Base-by-base conservation (phyloP, 2,888 invertebrate species). In the Myathropa florea region DNA sequence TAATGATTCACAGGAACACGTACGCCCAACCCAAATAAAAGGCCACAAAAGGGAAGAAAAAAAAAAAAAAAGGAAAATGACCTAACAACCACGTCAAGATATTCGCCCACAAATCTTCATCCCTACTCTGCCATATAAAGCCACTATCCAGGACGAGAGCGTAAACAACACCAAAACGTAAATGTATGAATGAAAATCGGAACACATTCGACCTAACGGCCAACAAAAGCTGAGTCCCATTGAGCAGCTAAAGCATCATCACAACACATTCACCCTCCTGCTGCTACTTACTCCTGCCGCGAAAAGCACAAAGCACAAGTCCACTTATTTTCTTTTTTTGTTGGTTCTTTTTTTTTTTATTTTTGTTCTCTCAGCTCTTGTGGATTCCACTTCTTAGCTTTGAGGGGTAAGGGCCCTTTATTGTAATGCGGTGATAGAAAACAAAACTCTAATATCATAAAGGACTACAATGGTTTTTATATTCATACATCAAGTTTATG, bases 241-340 rank as follows among this genome's bases (percentile, higher is more conserved):
- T 61, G 21, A 39, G 21, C 53, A 61, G 30, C 57, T 60, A 57
- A 57, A 55, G 14, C 26, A 57, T n/a, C 26, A 57, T n/a, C 30
- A 75, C 73, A 75, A 12, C 26, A 23, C 33, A 60, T 30, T 55
- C 55, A 23, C 23, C 21, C 10, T 10, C 23, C 10, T 7, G 7
- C 14, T 76, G 39, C 28, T 9, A 18, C 23, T 30, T 14, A n/a
- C 33, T n/a, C 68, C 33, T 26, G 24, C 36, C 36, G 36, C 7
- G 12, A 46, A 76, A 76, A 76, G 75, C 75, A 75, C 75, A 75
- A 67, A 76, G 75, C 75, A 60, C 59, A 65, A 65, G 65, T 24
- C 59, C 67, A 28, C 59, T 60, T 67, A 24, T 10, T 2, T 60
- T 60, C 12, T 23, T 23, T 57, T 59, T 26, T 59, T 14, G 14